Conservation (phyloP, 2,888 invertebrate genomes). For the Mimachlamys varia region DNA sequence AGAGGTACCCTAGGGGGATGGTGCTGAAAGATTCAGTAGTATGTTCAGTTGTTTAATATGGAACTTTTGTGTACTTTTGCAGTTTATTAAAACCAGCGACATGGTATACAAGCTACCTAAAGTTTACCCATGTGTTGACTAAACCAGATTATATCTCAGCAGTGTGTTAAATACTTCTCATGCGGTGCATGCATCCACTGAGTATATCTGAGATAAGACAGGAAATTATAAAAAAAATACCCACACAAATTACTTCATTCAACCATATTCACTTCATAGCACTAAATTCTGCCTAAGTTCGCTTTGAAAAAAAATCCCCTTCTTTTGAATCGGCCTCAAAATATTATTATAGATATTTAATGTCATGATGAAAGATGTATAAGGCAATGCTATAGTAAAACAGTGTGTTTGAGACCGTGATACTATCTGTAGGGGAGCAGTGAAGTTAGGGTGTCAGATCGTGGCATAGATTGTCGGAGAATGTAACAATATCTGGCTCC, state of each 20-base stretch:
- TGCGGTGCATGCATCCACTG: neutral
- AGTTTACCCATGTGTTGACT: neutral
- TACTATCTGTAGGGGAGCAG: neutral
- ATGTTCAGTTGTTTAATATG: neutral
- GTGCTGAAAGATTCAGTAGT: no score
- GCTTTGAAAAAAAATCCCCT: slow-evolving; percentile 10
- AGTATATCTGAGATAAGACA: neutral
- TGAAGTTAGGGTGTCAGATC: slow-evolving; percentile 31
- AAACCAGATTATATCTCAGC: neutral
- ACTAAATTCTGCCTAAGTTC: slow-evolving; percentile 1
- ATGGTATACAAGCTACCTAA: neutral
- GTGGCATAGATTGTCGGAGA: neutral
- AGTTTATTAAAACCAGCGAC: neutral
- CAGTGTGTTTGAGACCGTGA: neutral
- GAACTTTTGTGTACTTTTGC: neutral
- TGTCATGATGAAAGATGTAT: slow-evolving; percentile 17
- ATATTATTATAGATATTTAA: slow-evolving; percentile 14
- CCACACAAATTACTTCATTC: slow-evolving; percentile 3
- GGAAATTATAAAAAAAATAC: neutral
- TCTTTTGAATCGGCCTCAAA: neutral
- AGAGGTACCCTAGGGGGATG: no score
- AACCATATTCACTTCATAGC: slow-evolving; percentile 17
- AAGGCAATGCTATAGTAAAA: slow-evolving; percentile 4
- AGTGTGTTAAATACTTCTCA: slow-evolving; percentile 12
- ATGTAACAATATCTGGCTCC: neutral